These are phyloP conservation scores for Lampris megalopsis DNA, from an alignment of 2,113 vertebrate species.

Conservation along the genomic window DNA sequence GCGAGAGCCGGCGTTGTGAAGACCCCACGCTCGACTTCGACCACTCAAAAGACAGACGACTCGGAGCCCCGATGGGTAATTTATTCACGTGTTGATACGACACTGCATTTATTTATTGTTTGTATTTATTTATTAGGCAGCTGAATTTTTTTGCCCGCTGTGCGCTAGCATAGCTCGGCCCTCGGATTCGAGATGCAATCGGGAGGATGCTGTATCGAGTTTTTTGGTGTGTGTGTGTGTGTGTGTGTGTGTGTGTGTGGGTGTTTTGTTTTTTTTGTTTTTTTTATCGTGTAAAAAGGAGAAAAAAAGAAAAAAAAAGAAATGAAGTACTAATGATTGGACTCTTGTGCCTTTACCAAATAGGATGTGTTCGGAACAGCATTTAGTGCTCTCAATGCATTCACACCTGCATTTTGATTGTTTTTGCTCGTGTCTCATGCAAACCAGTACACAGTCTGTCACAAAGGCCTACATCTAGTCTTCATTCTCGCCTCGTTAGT, in stretches of 20 bases:
- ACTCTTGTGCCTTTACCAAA: conserved; percentile 84
- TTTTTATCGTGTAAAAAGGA: conserved; percentile 22
- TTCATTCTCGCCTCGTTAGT: conserved; percentile 27
- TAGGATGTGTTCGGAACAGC: conserved; percentile 68
- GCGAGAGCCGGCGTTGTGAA: too few relatives aligned
- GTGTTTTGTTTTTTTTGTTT: conserved; percentile 45
- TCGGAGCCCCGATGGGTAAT: conserved; percentile 67
- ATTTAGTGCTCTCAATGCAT: conserved; percentile 62
- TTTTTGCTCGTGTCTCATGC: conserved; percentile 56
- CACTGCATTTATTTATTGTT: conserved; percentile 80
- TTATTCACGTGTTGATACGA: conserved; percentile 78
- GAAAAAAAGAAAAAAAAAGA: conserved; percentile 20
- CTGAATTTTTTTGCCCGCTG: conserved; percentile 61
- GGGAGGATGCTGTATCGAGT: conserved; percentile 50
- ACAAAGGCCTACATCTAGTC: conserved; percentile 44
- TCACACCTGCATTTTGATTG: conserved; percentile 70
- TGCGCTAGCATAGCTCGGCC: conserved; percentile 58
- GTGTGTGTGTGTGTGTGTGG: too few relatives aligned
- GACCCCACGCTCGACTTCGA: conserved; percentile 18
- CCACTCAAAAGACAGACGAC: conserved; percentile 55
- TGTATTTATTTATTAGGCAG: conserved; percentile 82
- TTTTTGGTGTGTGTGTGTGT: too few relatives aligned
- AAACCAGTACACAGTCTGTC: conserved; percentile 48
- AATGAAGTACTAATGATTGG: conserved; percentile 59
- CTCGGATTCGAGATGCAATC: conserved; percentile 27